Evolutionary conservation across 2,113 vertebrate species (phyloP).

Genomic region (Piliocolobus tephrosceles): DNA sequence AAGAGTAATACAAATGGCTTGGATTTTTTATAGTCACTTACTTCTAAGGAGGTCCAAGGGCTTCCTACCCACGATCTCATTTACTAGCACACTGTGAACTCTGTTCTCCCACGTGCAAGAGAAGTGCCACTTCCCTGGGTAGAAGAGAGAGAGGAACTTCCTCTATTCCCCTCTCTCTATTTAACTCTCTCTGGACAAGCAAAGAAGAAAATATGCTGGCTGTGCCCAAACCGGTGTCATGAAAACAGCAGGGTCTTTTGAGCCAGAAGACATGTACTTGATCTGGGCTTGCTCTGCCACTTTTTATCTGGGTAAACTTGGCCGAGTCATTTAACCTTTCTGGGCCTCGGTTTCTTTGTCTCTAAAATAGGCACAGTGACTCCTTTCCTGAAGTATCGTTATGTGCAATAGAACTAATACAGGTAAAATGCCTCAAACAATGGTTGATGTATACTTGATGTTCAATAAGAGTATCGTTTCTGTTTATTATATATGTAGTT

Average conservation of each 20-base stretch:
- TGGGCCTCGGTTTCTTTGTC: background rate
- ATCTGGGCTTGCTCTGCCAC: background rate
- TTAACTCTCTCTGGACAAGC: background rate
- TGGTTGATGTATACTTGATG: background rate
- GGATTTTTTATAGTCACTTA: constrained; percentile 70
- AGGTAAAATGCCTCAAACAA: background rate
- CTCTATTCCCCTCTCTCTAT: background rate
- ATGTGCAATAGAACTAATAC: background rate
- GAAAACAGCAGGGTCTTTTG: background rate
- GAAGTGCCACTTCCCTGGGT: constrained; percentile 34
- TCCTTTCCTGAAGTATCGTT: background rate
- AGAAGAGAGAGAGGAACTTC: constrained; percentile 49
- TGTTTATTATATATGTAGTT: background rate
- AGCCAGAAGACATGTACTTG: background rate
- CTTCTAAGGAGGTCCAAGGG: constrained; percentile 75
- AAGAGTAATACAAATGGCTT: constrained; percentile 65
- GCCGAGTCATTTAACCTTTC: background rate
- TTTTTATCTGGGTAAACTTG: background rate
- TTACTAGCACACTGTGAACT: constrained; percentile 66
- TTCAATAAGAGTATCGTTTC: background rate
- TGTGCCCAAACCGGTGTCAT: background rate
- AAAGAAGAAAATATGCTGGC: background rate
- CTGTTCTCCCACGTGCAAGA: background rate
- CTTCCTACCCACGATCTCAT: constrained; percentile 70
- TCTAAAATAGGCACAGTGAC: background rate